Base-by-base conservation (phyloP, 2,888 invertebrate species). In the Adelognathus sp. region DNA sequence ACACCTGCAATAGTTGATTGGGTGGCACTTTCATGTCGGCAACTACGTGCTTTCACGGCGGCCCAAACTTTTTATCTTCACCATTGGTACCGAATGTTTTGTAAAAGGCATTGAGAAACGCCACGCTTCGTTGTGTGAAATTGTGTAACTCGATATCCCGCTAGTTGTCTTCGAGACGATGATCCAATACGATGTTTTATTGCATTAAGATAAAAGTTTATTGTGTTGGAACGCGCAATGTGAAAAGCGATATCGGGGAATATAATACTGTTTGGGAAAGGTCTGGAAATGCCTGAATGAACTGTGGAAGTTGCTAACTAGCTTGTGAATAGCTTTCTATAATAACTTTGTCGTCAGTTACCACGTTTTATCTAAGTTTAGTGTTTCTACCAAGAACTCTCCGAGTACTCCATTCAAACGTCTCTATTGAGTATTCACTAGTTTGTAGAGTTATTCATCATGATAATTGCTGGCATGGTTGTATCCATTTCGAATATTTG, bases 21-120 rank as follows among this genome's bases (percentile, higher is more conserved):
- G n/a, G 66, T 60, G 70, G 50, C 61, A 78, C 79, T 79, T 79
- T 81, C 81, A 70, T 67, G 61, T 44, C 58, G 66, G 56, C 63
- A 33, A 61, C 70, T 29, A 52, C 69, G 67, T 76, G 63, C 77
- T 77, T 80, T 80, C 79, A 72, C 76, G 67, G 76, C 72, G 79
- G 76, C 58, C 79, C 66, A 63, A 63, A 56, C 56, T 61, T 50
- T 50, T 50, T 46, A 21, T 71, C 31, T 71, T 27, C 54, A 50
- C 39, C 24, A 16, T 27, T 54, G 56, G 56, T 18, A 50, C 41
- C 27, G 46, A 31, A 31, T 39, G 36, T 67, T 71, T 71, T 50
- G 44, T 39, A 18, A 60, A n/a, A n/a, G 66, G 54, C 60, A 33
- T 72, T 72, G 6, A 56, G 67, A 69, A 72, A 63, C 64, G 63